Evolutionary conservation across 2,113 vertebrate genomes (phyloP), one percentile per base, ranked within the genome.

Genomic region (Speoplatyrhinus poulsoni): DNA sequence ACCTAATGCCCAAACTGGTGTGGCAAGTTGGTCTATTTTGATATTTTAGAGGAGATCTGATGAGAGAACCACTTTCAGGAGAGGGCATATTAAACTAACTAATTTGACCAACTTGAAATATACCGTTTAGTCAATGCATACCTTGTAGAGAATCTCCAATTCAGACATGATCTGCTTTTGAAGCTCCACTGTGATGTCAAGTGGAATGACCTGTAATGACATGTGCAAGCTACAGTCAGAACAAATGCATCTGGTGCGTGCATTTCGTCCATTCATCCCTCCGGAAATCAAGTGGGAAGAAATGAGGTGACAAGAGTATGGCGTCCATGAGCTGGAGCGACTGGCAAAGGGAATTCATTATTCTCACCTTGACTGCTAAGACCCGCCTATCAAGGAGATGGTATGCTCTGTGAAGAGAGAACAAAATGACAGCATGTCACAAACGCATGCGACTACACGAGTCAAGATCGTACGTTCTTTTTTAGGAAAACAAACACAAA

Each of bases 111-210:
- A 69, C 36, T 69, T 4, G 26, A 69, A 67, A 4, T 32, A 15
- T 0, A 46, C 2, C 16, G 56, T 54, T 46, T 1, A 19, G 53
- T 72, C 7, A 26, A 70, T 47, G 65, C 78, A 48, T 70, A 98
- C 97, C 97, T 98, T 98, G 84, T 99, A 99, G 77, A 99, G 96
- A 75, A 99, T 99, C 91, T 99, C 97, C 87, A 98, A 88, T 83
- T 99, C 97, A 0, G 97, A 99, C 97, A 99, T 99, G 74, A 99
- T 99, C 88, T 99, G 97, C 82, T 97, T 99, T 90, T 98, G 97
- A 75, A 99, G 91, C 54, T 99, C 97, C 91, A 95, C 93, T 3
- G 97, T 99, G 88, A 99, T 98, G 76, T 99, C 97, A 82, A 99
- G 88, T 16, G 96, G 94, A 82, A 99, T 98, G 72, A 98, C 95